Conservation (phyloP, 2,113 vertebrate species). For the Caracal caracal region DNA sequence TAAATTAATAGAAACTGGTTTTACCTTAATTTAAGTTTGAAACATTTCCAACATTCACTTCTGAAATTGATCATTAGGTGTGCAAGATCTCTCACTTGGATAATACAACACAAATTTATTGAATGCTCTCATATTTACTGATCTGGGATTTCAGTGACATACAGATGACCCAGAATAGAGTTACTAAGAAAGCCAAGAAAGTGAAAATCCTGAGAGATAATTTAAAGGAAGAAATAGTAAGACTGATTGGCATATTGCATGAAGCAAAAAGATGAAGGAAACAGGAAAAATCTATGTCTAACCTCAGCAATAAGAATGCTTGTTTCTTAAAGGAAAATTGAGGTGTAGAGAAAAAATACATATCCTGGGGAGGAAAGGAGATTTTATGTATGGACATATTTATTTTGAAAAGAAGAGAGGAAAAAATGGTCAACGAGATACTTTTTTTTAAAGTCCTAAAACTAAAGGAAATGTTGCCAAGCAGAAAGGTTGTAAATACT, state of each 20-base stretch:
- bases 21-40: constrained; percentile 45
- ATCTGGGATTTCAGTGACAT: background rate
- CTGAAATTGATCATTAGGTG: background rate
- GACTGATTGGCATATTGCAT: background rate
- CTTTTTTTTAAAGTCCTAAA: background rate
- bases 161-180: background rate
- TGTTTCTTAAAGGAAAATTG: background rate
- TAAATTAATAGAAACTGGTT: constrained; percentile 30
- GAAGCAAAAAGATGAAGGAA: background rate
- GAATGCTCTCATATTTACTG: background rate
- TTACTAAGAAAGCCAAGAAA: background rate
- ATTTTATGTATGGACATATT: background rate
- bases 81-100: constrained; percentile 13
- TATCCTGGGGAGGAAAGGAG: background rate
- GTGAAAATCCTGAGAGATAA: background rate
- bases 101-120: constrained; percentile 8
- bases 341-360: background rate
- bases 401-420: background rate
- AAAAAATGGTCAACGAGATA: background rate
- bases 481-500: background rate
- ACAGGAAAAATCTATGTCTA: background rate
- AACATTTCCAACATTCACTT: constrained; percentile 35
- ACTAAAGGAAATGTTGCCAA: background rate
- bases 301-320: background rate
- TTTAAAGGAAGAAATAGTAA: constrained; percentile 8